phyloP scores from a whole-genome alignment of 2,888 invertebrate species.

The Andrena bicolor region DNA sequence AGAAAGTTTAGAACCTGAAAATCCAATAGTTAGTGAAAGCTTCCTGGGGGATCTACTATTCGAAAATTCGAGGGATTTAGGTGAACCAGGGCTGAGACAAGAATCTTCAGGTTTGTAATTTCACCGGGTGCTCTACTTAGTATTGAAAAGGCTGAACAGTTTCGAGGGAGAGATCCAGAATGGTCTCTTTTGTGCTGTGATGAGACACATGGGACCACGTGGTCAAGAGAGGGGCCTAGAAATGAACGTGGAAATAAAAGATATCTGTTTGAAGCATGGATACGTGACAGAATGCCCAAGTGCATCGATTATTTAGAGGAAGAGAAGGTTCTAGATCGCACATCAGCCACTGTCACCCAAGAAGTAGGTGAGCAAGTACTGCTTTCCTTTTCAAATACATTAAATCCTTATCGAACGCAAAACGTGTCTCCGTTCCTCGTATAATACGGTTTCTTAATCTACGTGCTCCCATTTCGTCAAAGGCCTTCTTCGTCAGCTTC shows the following conservation, averaged over 20 bases:
- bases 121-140: not conserved
- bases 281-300: not conserved
- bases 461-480: not conserved
- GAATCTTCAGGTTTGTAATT: not conserved
- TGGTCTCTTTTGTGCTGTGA: not conserved
- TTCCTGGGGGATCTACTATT: not conserved
- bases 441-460: not conserved
- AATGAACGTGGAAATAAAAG: not conserved
- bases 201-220: not conserved
- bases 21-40: not conserved
- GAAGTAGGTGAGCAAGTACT: conserved; percentile 59
- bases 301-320: conserved; percentile 12
- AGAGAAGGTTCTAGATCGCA: conserved; percentile 56
- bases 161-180: not conserved
- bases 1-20: conserved; percentile 1
- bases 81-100: not conserved
- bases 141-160: not conserved
- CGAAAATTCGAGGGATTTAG: not conserved
- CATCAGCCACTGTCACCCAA: conserved; percentile 3
- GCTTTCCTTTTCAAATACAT: conserved; percentile 60
- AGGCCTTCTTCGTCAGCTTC: too few species aligned
- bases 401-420: conserved; percentile 2
- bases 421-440: not conserved
- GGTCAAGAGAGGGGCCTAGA: not conserved
- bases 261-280: not conserved